Conservation (phyloP, 2,113 vertebrate genomes). For the Scatophagus argus region DNA sequence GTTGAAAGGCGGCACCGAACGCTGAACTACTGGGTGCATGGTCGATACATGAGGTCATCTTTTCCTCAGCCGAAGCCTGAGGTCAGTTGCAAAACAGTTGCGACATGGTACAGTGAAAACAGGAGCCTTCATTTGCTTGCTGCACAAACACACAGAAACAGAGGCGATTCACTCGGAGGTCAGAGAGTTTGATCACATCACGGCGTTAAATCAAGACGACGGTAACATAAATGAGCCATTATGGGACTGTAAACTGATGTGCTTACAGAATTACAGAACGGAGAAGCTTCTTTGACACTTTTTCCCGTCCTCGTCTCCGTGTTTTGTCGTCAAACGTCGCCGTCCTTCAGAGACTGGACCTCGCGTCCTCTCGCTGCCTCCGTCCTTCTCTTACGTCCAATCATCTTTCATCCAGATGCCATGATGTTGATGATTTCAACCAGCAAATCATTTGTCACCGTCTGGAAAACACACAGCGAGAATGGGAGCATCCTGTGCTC, state of each 20-base stretch:
- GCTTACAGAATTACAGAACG: background rate
- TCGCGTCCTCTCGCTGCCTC: background rate
- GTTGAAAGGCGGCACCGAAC: constrained; percentile 3
- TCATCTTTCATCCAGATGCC: constrained; percentile 70
- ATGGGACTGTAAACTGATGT: background rate
- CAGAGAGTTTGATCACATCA: background rate
- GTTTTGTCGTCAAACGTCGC: constrained; percentile 1
- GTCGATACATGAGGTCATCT: constrained; percentile 23
- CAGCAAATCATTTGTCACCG: constrained; percentile 64
- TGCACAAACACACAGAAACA: constrained; percentile 23
- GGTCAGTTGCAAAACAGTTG: constrained; percentile 42
- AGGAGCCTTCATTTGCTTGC: constrained; percentile 25
- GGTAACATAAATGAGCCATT: constrained; percentile 1
- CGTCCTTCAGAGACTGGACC: background rate
- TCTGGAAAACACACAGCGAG: constrained; percentile 32
- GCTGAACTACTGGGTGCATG: constrained; percentile 10
- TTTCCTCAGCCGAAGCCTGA: constrained; percentile 16
- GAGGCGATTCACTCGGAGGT: constrained; percentile 13
- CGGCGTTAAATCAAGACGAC: background rate
- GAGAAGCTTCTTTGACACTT: background rate
- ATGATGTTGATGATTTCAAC: constrained; percentile 69
- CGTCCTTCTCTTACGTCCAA: constrained; percentile 4
- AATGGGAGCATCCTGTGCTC: constrained; percentile 40
- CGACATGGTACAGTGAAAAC: constrained; percentile 46
- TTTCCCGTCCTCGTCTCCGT: background rate